Evolutionary conservation across 1,140 invertebrate genomes (phyloP), one percentile per base, ranked within the genome.

Genomic region (Oryctes rhinoceros): DNA sequence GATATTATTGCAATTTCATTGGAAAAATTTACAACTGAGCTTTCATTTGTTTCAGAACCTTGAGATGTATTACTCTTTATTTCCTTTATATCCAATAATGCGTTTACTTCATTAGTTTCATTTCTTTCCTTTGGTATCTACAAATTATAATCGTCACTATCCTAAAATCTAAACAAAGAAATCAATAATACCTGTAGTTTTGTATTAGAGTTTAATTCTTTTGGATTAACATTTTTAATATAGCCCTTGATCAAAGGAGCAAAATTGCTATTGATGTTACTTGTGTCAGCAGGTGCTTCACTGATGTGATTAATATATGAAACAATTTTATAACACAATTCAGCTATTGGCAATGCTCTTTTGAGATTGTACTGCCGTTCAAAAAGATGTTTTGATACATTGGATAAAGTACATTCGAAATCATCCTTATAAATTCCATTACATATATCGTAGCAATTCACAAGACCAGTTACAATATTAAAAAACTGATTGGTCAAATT

Each of bases 241-340:
- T 59, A 59, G 1, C 53, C 15, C 4, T 59, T 59, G 5, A 59
- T n/a, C n/a, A 18, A n/a, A 59, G 15, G 3, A n/a, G 1, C 15
- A 59, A 59, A 59, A 15, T 59, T n/a, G 5, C 5, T 59, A 59
- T 59, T 18, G 4, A 59, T 59, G 5, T 59, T 59, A 59, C 18
- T n/a, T 59, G 53, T 59, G 13, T 20, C 13, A 3, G 13, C 53
- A 59, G 13, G 13, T 59, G 13, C 53, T n/a, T 59, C 18, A 59
- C 3, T 11, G 11, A 4, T 20, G 13, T 3, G 18, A n/a, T 59
- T 59, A 59, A 59, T 15, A 59, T 4, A 59, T 35, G 24, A 11
- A 71, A 71, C 10, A 30, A 71, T 30, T 71, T 24, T 37, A 71
- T 71, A 71, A 71, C 65, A 71, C 65, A 71, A 13, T 35, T 37